Evolutionary conservation across 2,797 vertebrate species (phyloP).

Genomic region (Cercopithecus neglectus): DNA sequence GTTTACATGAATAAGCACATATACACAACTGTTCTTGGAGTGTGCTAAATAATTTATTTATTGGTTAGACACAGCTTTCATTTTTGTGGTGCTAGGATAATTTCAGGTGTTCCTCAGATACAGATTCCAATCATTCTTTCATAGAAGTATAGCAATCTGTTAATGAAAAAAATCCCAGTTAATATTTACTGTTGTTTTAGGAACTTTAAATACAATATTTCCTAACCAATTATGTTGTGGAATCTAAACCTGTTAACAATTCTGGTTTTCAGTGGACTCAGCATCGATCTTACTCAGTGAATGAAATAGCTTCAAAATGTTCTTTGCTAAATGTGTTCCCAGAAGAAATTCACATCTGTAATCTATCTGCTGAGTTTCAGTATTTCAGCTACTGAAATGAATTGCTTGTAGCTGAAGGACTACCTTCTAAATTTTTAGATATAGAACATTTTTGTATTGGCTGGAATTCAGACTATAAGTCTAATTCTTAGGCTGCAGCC

Average conservation of each 20-base stretch:
- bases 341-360: constrained; percentile 15
- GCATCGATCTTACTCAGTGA: background rate
- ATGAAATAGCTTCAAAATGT: constrained; percentile 14
- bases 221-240: constrained; percentile 1
- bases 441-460: background rate
- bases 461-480: background rate
- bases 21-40: background rate
- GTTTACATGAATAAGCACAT: background rate
- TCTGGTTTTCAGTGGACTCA: background rate
- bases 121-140: background rate
- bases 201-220: background rate
- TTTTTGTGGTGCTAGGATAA: background rate
- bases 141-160: background rate
- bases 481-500: background rate
- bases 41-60: background rate
- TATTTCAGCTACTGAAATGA: constrained; percentile 18
- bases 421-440: constrained; percentile 5
- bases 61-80: background rate
- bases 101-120: background rate
- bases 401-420: constrained; percentile 7
- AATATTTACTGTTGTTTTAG: background rate
- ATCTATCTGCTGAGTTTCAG: background rate
- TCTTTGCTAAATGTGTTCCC: background rate
- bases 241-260: constrained; percentile 15
- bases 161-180: constrained; percentile 25